phyloP scores from a whole-genome alignment of 2,797 vertebrate genomes.

The Spheniscus humboldti region DNA sequence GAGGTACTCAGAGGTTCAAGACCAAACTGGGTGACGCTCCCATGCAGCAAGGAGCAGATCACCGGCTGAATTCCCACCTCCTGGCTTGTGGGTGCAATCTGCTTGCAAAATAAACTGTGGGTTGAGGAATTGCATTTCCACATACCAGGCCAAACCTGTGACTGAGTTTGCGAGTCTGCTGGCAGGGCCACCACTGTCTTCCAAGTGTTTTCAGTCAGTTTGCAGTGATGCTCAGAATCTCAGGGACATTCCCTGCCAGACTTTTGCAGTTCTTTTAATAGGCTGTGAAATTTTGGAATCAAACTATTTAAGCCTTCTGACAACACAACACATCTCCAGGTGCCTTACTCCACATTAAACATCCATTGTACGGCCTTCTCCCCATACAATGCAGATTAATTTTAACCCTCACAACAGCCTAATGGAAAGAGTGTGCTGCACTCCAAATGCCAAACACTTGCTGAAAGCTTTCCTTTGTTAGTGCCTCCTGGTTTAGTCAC shows the following conservation, averaged over 20 bases:
- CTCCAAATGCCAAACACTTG: slow-evolving; percentile 46
- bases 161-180: neutral
- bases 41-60: neutral
- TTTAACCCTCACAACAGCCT: slow-evolving; percentile 64
- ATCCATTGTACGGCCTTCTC: neutral
- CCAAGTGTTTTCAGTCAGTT: neutral
- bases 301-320: slow-evolving; percentile 24
- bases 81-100: neutral
- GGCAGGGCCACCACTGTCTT: neutral
- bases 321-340: slow-evolving; percentile 50
- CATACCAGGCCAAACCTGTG: neutral
- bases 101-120: neutral
- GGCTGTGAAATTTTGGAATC: slow-evolving; percentile 32
- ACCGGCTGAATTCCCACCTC: neutral
- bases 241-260: neutral
- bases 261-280: neutral
- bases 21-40: neutral
- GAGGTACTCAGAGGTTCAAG: neutral
- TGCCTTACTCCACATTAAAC: slow-evolving; percentile 30
- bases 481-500: slow-evolving; percentile 51
- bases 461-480: slow-evolving; percentile 76
- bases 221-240: neutral
- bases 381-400: slow-evolving; percentile 46
- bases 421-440: slow-evolving; percentile 45
- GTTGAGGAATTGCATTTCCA: neutral